Conservation (phyloP, 2,797 vertebrate genomes). For the Lepilemur septentrionalis region DNA sequence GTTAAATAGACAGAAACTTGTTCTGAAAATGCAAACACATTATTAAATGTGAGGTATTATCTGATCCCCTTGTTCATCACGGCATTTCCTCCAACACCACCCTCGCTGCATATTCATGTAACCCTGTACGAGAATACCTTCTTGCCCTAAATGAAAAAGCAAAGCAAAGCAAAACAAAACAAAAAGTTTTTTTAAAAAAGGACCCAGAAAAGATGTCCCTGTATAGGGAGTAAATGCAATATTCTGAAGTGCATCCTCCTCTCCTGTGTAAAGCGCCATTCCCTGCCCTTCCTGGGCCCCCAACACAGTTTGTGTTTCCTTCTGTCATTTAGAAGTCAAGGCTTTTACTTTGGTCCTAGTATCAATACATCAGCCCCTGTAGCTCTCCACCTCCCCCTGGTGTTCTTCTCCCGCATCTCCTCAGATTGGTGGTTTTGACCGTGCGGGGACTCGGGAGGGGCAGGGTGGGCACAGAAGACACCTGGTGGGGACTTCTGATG, state of each 20-base stretch:
- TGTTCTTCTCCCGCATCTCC: background rate
- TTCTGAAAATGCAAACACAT: slow-evolving; percentile 43
- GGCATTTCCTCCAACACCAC: background rate
- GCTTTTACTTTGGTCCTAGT: background rate
- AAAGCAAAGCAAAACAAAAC: background rate
- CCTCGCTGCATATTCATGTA: fast-evolving
- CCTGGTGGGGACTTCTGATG: background rate
- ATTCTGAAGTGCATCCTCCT: background rate
- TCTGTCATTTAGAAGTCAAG: background rate
- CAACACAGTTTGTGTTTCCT: background rate
- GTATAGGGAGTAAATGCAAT: background rate
- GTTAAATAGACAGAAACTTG: slow-evolving; percentile 34
- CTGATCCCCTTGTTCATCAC: background rate
- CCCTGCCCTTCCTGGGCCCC: background rate
- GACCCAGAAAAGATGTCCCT: background rate
- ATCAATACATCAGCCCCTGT: background rate
- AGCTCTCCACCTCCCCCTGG: slow-evolving; percentile 70
- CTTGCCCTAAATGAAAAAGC: background rate
- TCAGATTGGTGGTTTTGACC: background rate
- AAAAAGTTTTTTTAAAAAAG: background rate
- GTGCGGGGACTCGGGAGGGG: fast-evolving
- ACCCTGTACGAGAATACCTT: background rate
- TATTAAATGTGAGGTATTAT: slow-evolving; percentile 11
- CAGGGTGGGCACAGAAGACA: background rate
- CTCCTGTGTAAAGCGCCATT: fast-evolving